Base-by-base conservation (phyloP, 2,888 invertebrate species). In the Elysia crispata region DNA sequence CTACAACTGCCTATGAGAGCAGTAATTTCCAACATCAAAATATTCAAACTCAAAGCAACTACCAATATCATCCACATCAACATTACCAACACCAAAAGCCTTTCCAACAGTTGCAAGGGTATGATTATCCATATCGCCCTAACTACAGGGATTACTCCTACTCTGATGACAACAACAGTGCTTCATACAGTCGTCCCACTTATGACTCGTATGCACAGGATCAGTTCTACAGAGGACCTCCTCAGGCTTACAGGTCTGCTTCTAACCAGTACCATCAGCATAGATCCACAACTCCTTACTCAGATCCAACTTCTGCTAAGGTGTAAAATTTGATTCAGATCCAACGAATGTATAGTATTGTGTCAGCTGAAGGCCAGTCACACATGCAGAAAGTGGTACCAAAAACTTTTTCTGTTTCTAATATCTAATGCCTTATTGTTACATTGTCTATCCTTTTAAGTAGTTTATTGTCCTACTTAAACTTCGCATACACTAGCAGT, bases 251-350 rank as follows among this genome's bases (percentile, higher is more conserved):
- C 81, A 86, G 86, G 75, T 86, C 86, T 62, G 86, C 88, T 62
- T 82, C 85, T 49, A 85, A 83, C 74, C 83, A 85, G 62, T 78
- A 86, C n/a, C 86, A 86, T 28, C 87, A 86, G 23, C 86, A 86
- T 80, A 82, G 87, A 62, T 83, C 85, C 31, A 86, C 86, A 11
- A 83, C 86, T 67, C 79, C 86, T 11, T 80, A 86, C 41, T 78
- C 86, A 30, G 87, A 88, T 67, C 86, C 89, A 13, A 86, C 86
- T 28, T 88, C 88, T 15, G 88, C 89, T 1, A 89, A 89, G 86
- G 89, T 89, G 57, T 89, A 87, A 88, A 20, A 69, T 11, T 41
- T 41, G 41, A 11, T 41, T 3, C 41, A 41, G 41, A 11, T 6
- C 3, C 41, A 41, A 41, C 41, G 41, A 41, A 41, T 11, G 11